These are phyloP conservation scores for Vollenhovia emeryi DNA, from an alignment of 1,140 invertebrate species.

Conservation along the genomic window DNA sequence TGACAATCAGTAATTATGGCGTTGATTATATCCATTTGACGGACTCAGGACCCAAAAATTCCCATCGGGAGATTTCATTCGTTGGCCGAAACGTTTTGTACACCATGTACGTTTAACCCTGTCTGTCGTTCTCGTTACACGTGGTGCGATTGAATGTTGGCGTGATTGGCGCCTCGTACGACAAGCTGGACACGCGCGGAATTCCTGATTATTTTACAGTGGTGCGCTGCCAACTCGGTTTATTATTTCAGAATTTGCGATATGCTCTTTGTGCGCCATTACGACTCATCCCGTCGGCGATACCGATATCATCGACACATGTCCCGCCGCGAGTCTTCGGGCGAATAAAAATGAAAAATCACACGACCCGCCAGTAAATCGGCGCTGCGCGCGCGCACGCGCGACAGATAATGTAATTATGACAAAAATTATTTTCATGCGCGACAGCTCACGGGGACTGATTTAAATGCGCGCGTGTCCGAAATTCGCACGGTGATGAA, in stretches of 20 bases:
- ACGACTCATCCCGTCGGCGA: constrained; percentile 67
- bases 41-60: background rate
- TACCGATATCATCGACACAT: constrained; percentile 65
- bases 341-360: constrained; percentile 46
- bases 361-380: constrained; percentile 11
- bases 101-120: constrained; percentile 60
- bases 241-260: constrained; percentile 81
- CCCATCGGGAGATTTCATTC: constrained; percentile 7
- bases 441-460: background rate
- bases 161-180: constrained; percentile 83
- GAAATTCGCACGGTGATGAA: constrained; percentile 39
- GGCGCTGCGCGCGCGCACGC: constrained; percentile 1
- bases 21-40: constrained; percentile 47
- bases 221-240: constrained; percentile 69
- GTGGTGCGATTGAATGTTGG: constrained; percentile 82
- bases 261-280: constrained; percentile 66
- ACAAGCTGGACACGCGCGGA: constrained; percentile 78
- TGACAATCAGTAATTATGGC: constrained; percentile 44
- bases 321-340: constrained; percentile 44
- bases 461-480: constrained; percentile 46
- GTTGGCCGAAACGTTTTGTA: constrained; percentile 45
- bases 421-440: constrained; percentile 52
- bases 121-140: constrained; percentile 71
- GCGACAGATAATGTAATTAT: constrained; percentile 40
- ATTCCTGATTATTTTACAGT: constrained; percentile 81